Base-by-base conservation (phyloP, 1,140 invertebrate genomes). In the Brachystomella parvula region DNA sequence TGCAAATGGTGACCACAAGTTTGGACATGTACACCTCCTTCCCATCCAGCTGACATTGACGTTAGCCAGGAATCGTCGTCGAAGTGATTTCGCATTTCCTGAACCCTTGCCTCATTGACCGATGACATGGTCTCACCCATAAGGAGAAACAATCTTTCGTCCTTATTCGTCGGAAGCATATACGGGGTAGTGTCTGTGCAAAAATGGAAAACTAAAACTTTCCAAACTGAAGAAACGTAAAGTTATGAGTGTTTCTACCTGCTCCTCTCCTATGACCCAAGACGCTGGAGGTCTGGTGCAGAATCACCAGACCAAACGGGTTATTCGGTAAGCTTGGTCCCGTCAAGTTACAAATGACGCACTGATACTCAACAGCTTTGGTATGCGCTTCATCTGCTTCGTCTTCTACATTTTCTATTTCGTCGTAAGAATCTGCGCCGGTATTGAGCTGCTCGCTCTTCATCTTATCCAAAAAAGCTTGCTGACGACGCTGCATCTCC, bases 1-100 rank as follows among this genome's bases (percentile, higher is more conserved):
- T 98, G 94, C 33, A 98, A 80, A 78, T 96, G 92, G 79, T 98
- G 94, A 17, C 94, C 94, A 81, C 94, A 97, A 0, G 93, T 94
- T 80, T 94, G 90, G n/a, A 94, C 90, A 76, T 92, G 87, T 24
- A 96, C 89, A 32, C 94, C 94, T 15, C 82, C 82, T 61, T 68
- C 64, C 66, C 70, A 68, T 2, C 92, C 91, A 71, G 89, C 85
- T 77, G 90, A 93, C 28, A 94, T 83, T 1, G 90, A 88, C 53
- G 92, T 76, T 75, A 90, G 82, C 87, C 89, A 94, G 75, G 78
- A 79, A 79, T 88, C 87, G 74, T 82, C 83, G 77, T 89, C 84
- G 77, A 90, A 92, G 78, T 89, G 82, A 71, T 82, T 79, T 74
- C 82, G 82, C 70, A 91, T 80, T 73, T 86, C 84, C 67, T 88